Evolutionary conservation across 2,113 vertebrate species (phyloP), one percentile per base, ranked within the genome.

Genomic region (Coracopsis vasa): DNA sequence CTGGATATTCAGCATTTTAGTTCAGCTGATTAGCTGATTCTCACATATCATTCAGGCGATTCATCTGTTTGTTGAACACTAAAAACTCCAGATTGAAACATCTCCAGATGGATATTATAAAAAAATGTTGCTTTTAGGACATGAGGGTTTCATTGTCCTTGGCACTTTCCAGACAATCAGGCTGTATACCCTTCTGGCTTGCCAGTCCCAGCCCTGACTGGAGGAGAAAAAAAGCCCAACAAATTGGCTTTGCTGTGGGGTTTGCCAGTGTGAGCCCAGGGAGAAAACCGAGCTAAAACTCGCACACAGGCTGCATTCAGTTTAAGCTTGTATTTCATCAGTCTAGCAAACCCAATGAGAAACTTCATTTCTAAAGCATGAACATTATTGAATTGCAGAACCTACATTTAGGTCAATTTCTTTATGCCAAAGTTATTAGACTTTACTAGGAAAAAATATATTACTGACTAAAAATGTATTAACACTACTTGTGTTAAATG

Each of bases 351-450:
- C 25, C 27, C 42, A 73, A 62, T 33, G 39, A 65, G 75, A 93
- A 94, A 73, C 28, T 65, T 77, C 41, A 92, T 93, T 88, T 93
- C 80, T 79, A 67, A 92, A 56, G 48, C 19, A 60, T 71, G 71
- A 94, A 86, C 19, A 10, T 48, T 81, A 84, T 48, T 90, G 44
- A 86, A 90, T 78, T 72, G 48, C 33, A 71, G 51, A 78, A 88
- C 11, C 54, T 78, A 20, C 90, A 72, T 93, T 88, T 90, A 90
- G 56, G 58, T 86, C 42, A 75, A n/a, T 67, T 2, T 1, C 31
- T 75, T 92, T 24, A 33, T 86, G 65, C 47, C 73, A 89, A 90
- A 88, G 84, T 91, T 90, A 81, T 74, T 72, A 74, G 33, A 27
- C 31, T 81, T 84, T 64, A 61, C 35, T 37, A 56, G 37, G 33